These are phyloP conservation scores for Aeoliscus strigatus DNA, from an alignment of 2,797 vertebrate genomes.

Conservation along the genomic window DNA sequence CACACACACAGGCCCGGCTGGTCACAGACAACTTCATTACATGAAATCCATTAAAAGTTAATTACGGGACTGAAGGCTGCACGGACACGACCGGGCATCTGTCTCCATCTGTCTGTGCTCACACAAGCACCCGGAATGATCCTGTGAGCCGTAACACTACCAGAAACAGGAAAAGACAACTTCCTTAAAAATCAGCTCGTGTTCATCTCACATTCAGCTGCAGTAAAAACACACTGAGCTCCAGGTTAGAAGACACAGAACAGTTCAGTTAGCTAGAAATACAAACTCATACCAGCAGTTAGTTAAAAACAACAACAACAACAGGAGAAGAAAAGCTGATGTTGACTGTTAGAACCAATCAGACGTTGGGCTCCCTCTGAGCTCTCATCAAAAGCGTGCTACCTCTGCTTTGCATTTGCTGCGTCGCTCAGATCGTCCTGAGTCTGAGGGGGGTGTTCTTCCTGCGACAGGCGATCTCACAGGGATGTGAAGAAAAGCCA, in stretches of 20 bases:
- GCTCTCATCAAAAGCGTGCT: constrained; percentile 28
- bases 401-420: constrained; percentile 17
- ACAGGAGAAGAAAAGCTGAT: not conserved
- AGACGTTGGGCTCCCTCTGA: constrained; percentile 13
- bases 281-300: too few species aligned
- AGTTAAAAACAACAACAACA: constrained; percentile 12
- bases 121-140: constrained; percentile 16
- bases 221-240: constrained; percentile 17
- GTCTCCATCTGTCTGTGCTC: constrained; percentile 21
- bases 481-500: constrained; percentile 72
- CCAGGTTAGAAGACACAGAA: too few species aligned
- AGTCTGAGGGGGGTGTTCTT: constrained; percentile 9
- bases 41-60: constrained; percentile 44
- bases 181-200: constrained; percentile 1
- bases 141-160: constrained; percentile 13
- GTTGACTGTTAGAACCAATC: not conserved
- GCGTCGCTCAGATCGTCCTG: not conserved
- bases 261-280: too few species aligned
- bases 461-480: constrained; percentile 15
- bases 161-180: constrained; percentile 22
- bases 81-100: constrained; percentile 26
- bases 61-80: constrained; percentile 33
- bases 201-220: constrained; percentile 1
- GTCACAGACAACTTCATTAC: constrained; percentile 30
- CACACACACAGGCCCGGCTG: constrained; percentile 1